A percentile compares a stretch with the other conserved stretches of the same genome.
Evolutionary conservation across 2,113 vertebrate genomes (phyloP).

Genomic region (cattle (Bos taurus)): DNA sequence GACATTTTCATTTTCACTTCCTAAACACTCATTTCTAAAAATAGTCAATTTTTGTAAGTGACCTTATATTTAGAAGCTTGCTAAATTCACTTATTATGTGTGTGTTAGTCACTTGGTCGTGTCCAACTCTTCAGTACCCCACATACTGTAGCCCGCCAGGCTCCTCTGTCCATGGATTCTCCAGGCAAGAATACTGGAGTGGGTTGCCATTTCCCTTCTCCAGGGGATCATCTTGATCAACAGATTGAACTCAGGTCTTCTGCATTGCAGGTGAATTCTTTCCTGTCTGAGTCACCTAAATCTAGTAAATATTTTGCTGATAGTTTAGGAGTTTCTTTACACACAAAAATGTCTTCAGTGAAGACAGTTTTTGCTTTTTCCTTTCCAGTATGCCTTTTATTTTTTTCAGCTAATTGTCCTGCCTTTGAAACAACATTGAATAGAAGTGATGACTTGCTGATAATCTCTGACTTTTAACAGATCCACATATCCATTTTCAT

Average conservation of each 20-base stretch:
- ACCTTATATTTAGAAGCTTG: background rate
- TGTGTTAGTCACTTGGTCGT: fast-evolving
- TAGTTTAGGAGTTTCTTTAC: background rate
- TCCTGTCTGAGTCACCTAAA: background rate
- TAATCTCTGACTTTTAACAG: background rate
- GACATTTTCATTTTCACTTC: background rate
- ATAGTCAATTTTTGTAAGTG: background rate
- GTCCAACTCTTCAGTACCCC: background rate
- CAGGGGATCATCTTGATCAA: background rate
- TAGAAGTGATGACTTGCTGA: background rate
- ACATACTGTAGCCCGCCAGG: fast-evolving
- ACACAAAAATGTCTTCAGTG: background rate
- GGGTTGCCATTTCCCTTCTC: background rate
- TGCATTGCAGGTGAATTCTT: background rate
- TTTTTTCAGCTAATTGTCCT: background rate
- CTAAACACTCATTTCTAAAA: background rate
- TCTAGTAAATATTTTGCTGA: background rate
- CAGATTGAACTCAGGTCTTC: background rate
- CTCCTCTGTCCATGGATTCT: background rate
- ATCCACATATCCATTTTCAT: background rate
- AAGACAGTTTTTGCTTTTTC: background rate
- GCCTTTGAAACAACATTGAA: background rate
- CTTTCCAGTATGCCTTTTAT: background rate
- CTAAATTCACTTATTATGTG: background rate
- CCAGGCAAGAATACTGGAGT: background rate